Percentiles rank a stretch among this genome's conserved stretches.
Evolutionary conservation across 2,888 invertebrate genomes (phyloP).

Genomic region (Petrolisthes manimaculis): DNA sequence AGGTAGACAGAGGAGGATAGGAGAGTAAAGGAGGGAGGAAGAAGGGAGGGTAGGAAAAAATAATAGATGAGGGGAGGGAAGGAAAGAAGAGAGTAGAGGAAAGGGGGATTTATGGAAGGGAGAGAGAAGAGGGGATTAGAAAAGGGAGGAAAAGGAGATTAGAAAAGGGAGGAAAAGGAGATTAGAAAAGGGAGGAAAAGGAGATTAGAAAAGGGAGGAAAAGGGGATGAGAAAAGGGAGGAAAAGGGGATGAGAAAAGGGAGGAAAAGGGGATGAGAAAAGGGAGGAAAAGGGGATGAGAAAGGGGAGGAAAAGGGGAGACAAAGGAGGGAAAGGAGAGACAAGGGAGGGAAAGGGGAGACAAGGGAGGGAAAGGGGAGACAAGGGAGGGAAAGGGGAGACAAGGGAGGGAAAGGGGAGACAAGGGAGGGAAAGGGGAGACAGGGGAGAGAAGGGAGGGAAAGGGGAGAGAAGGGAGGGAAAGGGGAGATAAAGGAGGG

Average conservation of each 20-base stretch:
- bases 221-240: neutral
- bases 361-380: neutral
- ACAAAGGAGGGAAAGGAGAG: neutral
- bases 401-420: conserved; percentile 13
- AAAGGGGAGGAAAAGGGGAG: neutral
- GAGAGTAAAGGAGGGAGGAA: neutral
- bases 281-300: neutral
- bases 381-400: neutral
- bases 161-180: neutral
- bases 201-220: neutral
- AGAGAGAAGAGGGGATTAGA: neutral
- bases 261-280: neutral
- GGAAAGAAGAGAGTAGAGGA: neutral
- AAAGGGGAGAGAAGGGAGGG: neutral
- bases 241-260: too few species aligned
- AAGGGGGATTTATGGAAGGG: neutral
- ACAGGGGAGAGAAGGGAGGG: neutral
- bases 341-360: neutral
- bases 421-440: neutral
- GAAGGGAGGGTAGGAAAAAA: neutral
- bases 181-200: neutral
- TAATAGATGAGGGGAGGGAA: neutral
- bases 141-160: too few species aligned
- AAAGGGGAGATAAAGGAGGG: conserved; percentile 1
- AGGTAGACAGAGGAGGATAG: neutral